Conservation (phyloP, 2,113 vertebrate species). For the Philantomba maxwellii region DNA sequence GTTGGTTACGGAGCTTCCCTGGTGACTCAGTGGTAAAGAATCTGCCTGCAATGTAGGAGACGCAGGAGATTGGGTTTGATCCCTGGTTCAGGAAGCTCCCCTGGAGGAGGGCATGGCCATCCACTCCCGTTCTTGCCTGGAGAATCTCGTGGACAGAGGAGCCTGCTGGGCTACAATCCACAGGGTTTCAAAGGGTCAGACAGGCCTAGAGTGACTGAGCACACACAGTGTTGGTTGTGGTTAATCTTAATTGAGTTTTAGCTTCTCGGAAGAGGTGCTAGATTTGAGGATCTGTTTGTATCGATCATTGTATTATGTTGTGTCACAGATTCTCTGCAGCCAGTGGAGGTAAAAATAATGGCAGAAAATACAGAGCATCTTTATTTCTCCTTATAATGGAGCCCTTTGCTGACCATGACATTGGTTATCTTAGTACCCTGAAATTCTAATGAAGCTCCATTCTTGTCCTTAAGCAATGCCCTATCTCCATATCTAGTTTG, state of each 20-base stretch:
- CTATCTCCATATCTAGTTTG: not conserved
- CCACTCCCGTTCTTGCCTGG: not conserved
- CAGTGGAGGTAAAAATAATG: not conserved
- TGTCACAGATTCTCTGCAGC: not conserved
- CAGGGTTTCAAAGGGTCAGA: not conserved
- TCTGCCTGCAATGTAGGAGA: not conserved
- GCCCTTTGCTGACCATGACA: not conserved
- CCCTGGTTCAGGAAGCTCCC: not conserved
- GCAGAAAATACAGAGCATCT: not conserved
- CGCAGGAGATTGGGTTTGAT: not conserved
- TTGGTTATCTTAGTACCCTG: not conserved
- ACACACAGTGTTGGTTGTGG: not conserved
- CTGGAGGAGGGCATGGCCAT: not conserved
- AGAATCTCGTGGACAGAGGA: not conserved
- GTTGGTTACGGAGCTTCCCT: not conserved
- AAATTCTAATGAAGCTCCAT: not conserved
- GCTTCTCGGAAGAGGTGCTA: not conserved
- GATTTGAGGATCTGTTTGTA: not conserved
- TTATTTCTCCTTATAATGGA: not conserved
- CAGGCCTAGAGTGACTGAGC: not conserved
- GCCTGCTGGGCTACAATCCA: not conserved
- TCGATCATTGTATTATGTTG: not conserved
- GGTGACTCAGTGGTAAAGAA: not conserved
- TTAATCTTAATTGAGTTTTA: not conserved
- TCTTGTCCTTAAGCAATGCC: not conserved